Evolutionary conservation across 1,140 invertebrate species (phyloP).

Genomic region (Heliothis virescens): DNA sequence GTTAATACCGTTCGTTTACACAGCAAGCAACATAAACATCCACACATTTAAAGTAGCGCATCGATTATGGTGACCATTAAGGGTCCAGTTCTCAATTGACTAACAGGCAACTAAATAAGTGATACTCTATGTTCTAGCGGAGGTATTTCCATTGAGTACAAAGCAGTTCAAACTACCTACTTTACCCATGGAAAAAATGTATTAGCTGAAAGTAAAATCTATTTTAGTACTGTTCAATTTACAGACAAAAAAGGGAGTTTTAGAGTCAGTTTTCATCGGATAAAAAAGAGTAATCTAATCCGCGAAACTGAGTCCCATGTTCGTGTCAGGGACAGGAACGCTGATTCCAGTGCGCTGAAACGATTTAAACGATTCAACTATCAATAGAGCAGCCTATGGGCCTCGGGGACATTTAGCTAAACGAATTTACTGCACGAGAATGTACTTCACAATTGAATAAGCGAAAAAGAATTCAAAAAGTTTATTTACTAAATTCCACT

Average conservation of each 20-base stretch:
- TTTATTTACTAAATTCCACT: not conserved
- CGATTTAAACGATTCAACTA: conserved; percentile 26
- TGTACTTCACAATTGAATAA: conserved; percentile 10
- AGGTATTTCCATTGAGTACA: not conserved
- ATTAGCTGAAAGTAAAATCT: conserved; percentile 14
- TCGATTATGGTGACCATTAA: conserved; percentile 4
- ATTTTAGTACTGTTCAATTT: conserved; percentile 48
- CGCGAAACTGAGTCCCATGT: conserved; percentile 44
- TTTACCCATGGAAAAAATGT: not conserved
- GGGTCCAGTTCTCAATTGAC: not conserved
- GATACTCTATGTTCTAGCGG: not conserved
- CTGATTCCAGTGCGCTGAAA: conserved; percentile 15
- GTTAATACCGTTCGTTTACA: not conserved
- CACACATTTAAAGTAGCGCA: conserved; percentile 5
- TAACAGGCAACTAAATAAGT: not conserved
- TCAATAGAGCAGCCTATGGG: conserved; percentile 27
- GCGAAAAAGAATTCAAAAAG: not conserved
- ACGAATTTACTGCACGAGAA: not conserved
- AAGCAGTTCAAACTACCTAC: not conserved
- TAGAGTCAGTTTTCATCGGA: conserved; percentile 48
- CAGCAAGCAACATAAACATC: not conserved
- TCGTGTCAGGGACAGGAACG: conserved; percentile 46
- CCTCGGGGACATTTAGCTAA: not conserved
- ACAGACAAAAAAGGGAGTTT: conserved; percentile 46
- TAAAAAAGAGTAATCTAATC: conserved; percentile 51